Evolutionary conservation across 2,888 invertebrate species (phyloP), one percentile per base, ranked within the genome.

Genomic region (Drosophila mimetica): DNA sequence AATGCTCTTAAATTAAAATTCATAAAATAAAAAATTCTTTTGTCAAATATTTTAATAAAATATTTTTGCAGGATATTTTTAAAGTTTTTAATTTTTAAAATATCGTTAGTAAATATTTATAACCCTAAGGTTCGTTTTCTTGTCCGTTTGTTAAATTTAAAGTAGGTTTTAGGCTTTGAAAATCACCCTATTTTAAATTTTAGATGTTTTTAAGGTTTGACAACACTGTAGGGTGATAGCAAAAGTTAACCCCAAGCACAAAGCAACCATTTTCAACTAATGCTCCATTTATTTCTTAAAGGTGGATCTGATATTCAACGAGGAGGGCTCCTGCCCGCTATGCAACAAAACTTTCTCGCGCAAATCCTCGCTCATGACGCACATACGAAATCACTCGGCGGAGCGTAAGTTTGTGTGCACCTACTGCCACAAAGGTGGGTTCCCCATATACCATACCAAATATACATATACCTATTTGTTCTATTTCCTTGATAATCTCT

Each of bases 341-440:
- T 92, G 92, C 85, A 91, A 91, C 76, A 92, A 92, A 80, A 91
- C 92, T 53, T 92, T 92, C 83, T 91, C 92, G 57, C 88, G 92
- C 30, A 92, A 92, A 79, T 91, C 92, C 59, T 92, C 92, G 55
- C 81, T 92, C 67, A 81, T 92, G 79, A 92, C 92, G 70, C 92
- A 92, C 79, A 92, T 92, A 82, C 90, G 92, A 57, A 92, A 92
- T 88, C 92, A 92, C 84, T 91, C 92, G 47, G 92, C 91, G 39
- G 92, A 92, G 76, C 89, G 92, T 42, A 92, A 92, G 74, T 92
- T 90, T 85, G 90, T 91, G 57, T 92, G 92, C 78, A 90, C 81
- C 63, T 92, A 83, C 74, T 92, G 92, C 76, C 90, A 92, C 86
- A 92, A 92, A 88, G 92, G 92, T 92, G 76, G 69, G 77, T 73